Conservation (phyloP, 2,888 invertebrate genomes). For the Aphidius colemani region DNA sequence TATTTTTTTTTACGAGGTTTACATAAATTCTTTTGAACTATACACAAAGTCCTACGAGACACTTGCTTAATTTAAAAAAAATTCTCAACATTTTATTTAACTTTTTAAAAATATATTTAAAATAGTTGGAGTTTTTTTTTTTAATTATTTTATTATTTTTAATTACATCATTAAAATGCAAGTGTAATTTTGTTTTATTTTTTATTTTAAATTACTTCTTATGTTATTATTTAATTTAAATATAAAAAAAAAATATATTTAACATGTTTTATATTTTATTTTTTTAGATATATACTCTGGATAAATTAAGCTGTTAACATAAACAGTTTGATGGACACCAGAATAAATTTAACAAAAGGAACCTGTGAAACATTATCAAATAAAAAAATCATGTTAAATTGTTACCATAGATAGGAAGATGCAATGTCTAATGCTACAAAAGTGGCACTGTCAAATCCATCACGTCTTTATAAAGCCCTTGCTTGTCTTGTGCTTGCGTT, state of each 20-base stretch:
- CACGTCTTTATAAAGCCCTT: constrained; percentile 65
- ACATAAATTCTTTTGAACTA: too few species aligned
- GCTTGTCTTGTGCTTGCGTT: constrained; percentile 67
- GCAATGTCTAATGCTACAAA: constrained; percentile 59
- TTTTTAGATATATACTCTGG: neutral
- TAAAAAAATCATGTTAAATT: constrained; percentile 35
- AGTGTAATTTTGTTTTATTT: too few species aligned
- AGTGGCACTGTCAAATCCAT: constrained; percentile 62
- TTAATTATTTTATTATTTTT: too few species aligned
- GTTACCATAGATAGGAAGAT: constrained; percentile 50
- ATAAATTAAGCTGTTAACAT: neutral
- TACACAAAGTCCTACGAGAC: too few species aligned
- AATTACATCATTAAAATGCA: too few species aligned
- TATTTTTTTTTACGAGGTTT: too few species aligned
- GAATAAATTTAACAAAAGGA: constrained; percentile 27
- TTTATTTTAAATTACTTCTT: too few species aligned
- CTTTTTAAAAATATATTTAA: too few species aligned
- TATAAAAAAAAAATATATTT: neutral
- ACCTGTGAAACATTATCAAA: too few species aligned
- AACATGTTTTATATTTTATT: neutral
- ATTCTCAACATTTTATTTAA: too few species aligned
- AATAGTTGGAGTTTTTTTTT: too few species aligned
- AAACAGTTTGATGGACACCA: neutral
- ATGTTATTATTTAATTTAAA: neutral
- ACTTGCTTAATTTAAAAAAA: too few species aligned